phyloP scores from a whole-genome alignment of 2,113 vertebrate species.

The Cygnus atratus region DNA sequence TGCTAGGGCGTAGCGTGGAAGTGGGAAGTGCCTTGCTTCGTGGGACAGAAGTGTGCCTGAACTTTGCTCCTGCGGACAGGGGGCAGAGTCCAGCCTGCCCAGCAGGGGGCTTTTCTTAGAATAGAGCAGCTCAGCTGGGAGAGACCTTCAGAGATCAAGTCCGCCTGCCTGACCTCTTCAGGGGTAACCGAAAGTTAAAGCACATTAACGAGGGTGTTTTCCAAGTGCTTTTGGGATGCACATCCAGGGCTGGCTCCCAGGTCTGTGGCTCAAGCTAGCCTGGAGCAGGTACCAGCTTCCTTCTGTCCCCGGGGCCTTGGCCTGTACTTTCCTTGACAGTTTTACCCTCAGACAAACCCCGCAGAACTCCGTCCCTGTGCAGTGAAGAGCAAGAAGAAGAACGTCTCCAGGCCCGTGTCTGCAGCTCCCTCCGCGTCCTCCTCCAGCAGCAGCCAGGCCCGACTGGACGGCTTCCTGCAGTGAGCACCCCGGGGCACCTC shows the following conservation, averaged over 20 bases:
- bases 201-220: not conserved
- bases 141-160: not conserved
- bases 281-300: not conserved
- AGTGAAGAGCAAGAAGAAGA: slow-evolving; percentile 62
- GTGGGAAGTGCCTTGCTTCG: not conserved
- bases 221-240: not conserved
- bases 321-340: slow-evolving; percentile 56
- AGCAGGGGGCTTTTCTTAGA: not conserved
- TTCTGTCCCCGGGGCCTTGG: not conserved
- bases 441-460: slow-evolving; percentile 55
- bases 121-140: not conserved
- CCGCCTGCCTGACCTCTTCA: not conserved
- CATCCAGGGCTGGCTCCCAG: not conserved
- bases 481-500: not conserved
- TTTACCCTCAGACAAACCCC: slow-evolving; percentile 62
- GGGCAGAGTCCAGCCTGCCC: not conserved
- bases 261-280: not conserved
- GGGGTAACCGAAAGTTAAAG: too few relatives aligned
- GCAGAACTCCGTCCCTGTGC: slow-evolving; percentile 56
- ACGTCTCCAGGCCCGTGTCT: not conserved
- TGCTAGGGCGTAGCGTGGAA: not conserved
- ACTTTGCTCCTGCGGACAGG: not conserved
- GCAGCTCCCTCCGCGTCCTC: not conserved
- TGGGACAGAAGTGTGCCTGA: not conserved
- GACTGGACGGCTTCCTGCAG: slow-evolving; percentile 71